Percentiles rank a stretch among this genome's conserved stretches.
Evolutionary conservation across 2,888 invertebrate species (phyloP).

Genomic region (Drosophila mulleri): DNA sequence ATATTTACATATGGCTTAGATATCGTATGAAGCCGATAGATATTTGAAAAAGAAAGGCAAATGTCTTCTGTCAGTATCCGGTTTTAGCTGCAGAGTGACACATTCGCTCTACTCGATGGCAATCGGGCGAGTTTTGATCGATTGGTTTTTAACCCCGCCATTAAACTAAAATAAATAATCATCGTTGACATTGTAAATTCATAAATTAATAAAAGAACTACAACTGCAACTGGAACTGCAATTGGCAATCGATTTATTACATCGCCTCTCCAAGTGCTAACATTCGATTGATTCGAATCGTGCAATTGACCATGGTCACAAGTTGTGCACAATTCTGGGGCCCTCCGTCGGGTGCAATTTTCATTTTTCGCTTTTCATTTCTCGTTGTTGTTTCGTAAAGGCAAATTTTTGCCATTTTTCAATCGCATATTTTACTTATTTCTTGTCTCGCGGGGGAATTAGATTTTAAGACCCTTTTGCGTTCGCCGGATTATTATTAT

Average conservation of each 20-base stretch:
- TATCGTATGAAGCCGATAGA: constrained; percentile 12
- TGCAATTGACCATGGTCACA: constrained; percentile 34
- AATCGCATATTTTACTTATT: constrained; percentile 37
- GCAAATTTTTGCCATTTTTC: constrained; percentile 43
- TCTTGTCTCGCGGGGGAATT: constrained; percentile 63
- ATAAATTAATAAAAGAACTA: constrained; percentile 63
- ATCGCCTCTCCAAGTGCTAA: constrained; percentile 26
- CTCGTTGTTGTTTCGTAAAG: constrained; percentile 12
- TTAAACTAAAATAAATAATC: constrained; percentile 72
- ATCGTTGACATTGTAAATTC: constrained; percentile 72
- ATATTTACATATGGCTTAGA: constrained; percentile 12
- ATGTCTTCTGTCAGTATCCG: constrained; percentile 23
- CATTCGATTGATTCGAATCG: constrained; percentile 20
- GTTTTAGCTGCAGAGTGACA: constrained; percentile 41
- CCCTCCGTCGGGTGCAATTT: constrained; percentile 37
- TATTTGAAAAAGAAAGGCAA: constrained; percentile 14
- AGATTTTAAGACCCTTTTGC: constrained; percentile 76
- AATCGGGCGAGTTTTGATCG: constrained; percentile 64
- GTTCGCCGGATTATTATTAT: constrained; percentile 76
- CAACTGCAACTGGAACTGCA: constrained; percentile 52
- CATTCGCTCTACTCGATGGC: constrained; percentile 25
- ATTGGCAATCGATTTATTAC: constrained; percentile 61
- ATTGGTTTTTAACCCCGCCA: constrained; percentile 73
- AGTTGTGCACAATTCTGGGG: constrained; percentile 23
- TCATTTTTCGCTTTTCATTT: constrained; percentile 1